A percentile compares a stretch with the other conserved stretches of the same genome.
Evolutionary conservation across 2,113 vertebrate genomes (phyloP).

Genomic region (Cheirogaleus medius): DNA sequence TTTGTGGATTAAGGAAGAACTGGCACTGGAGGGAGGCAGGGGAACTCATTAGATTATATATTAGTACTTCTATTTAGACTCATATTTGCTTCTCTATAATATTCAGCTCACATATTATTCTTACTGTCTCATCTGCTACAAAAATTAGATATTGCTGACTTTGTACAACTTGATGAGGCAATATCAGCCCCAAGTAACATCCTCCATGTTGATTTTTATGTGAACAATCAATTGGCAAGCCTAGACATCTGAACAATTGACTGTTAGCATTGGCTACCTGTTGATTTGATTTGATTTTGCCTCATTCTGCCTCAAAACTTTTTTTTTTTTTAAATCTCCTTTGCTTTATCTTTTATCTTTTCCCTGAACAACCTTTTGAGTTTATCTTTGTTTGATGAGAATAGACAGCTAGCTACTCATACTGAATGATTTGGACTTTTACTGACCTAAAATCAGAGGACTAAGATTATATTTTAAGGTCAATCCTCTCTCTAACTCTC

Average conservation of each 20-base stretch:
- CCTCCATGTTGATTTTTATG: conserved; percentile 1
- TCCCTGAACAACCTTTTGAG: not conserved
- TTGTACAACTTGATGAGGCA: conserved; percentile 24
- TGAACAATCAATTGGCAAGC: conserved; percentile 32
- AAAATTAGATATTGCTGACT: conserved; percentile 65
- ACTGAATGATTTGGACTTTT: not conserved
- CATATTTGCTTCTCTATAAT: not conserved
- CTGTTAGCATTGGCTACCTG: not conserved
- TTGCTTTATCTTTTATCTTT: not conserved
- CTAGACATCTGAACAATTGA: not conserved
- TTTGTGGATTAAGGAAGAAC: not conserved
- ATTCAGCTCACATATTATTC: conserved; percentile 24
- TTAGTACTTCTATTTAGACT: not conserved
- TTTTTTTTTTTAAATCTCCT: not conserved
- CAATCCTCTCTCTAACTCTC: not conserved
- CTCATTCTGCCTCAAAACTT: not conserved
- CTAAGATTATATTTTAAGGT: not conserved
- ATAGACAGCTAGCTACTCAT: not conserved
- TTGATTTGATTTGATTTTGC: conserved; percentile 47
- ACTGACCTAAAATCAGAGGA: not conserved
- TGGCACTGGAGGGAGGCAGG: not conserved
- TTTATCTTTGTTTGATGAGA: not conserved
- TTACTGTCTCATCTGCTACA: conserved; percentile 1
- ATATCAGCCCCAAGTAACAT: not conserved
- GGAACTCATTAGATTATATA: not conserved